phyloP scores from a whole-genome alignment of 2,888 invertebrate species.

The Serrognathus titanus region DNA sequence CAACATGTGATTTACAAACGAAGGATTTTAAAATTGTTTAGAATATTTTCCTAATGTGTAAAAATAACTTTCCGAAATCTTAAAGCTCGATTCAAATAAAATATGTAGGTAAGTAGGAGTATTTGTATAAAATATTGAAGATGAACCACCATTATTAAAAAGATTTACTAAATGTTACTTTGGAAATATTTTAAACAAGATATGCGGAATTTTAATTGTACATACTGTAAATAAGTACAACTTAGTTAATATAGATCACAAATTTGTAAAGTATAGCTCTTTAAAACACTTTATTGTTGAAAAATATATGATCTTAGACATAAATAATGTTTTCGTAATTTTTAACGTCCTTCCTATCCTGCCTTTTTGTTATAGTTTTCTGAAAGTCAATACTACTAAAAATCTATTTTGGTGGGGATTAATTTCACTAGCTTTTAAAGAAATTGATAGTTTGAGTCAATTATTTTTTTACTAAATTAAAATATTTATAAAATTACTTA shows the following conservation, averaged over 20 bases:
- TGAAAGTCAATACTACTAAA: not conserved
- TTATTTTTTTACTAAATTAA: too few species aligned
- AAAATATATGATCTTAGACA: constrained; percentile 42
- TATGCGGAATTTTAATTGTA: constrained; percentile 34
- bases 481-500: too few species aligned
- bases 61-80: not conserved
- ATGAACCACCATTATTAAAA: too few species aligned
- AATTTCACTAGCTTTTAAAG: too few species aligned
- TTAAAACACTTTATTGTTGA: constrained; percentile 46
- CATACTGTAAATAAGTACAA: constrained; percentile 42
- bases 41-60: constrained; percentile 36
- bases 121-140: too few species aligned
- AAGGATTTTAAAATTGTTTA: constrained; percentile 32
- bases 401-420: too few species aligned
- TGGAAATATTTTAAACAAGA: constrained; percentile 41
- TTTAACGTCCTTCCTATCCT: too few species aligned
- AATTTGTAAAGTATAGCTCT: constrained; percentile 46
- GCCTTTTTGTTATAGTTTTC: not conserved
- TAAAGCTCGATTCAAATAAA: not conserved
- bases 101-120: not conserved
- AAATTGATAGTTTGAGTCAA: too few species aligned
- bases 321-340: not conserved
- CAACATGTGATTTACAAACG: constrained; percentile 37
- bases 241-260: constrained; percentile 32
- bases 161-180: constrained; percentile 1